Conservation (phyloP, 1,140 invertebrate species). For the Acromyrmex charruanus region DNA sequence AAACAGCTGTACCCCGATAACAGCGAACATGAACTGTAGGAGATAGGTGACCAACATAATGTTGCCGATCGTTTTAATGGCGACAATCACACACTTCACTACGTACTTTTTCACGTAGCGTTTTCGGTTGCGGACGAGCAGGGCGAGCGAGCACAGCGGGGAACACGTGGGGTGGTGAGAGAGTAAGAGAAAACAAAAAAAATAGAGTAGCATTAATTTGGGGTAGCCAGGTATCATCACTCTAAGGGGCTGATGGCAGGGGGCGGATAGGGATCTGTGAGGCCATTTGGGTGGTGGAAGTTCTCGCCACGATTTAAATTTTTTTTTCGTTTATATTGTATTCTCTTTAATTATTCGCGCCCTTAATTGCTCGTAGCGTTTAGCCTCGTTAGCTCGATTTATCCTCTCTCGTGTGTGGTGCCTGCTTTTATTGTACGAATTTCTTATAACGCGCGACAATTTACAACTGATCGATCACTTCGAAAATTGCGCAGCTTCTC, state of each 20-base stretch:
- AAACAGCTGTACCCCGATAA: conserved; percentile 99
- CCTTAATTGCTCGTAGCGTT: conserved; percentile 11
- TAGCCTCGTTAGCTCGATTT: conserved; percentile 4
- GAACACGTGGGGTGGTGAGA: conserved; percentile 82
- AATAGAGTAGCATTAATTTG: conserved; percentile 83
- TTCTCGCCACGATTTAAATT: conserved; percentile 51
- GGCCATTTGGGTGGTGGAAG: conserved; percentile 34
- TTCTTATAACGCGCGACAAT: not conserved
- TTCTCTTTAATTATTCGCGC: conserved; percentile 23
- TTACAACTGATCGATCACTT: conserved; percentile 8
- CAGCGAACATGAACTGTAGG: conserved; percentile 99
- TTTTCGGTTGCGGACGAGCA: conserved; percentile 83
- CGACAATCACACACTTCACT: conserved; percentile 99
- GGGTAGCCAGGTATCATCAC: conserved; percentile 63
- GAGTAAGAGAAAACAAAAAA: conserved; percentile 83
- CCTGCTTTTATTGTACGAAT: conserved; percentile 5
- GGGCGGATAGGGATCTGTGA: conserved; percentile 23
- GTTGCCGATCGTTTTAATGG: conserved; percentile 99
- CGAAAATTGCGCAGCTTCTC: conserved; percentile 25
- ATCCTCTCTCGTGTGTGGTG: not conserved
- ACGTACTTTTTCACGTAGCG: conserved; percentile 92
- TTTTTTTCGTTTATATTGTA: conserved; percentile 10
- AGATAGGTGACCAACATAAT: conserved; percentile 99
- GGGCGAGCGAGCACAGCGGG: conserved; percentile 84
- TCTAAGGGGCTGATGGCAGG: conserved; percentile 23